phyloP scores from a whole-genome alignment of 2,113 vertebrate genomes.

The Collichthys lucidus region DNA sequence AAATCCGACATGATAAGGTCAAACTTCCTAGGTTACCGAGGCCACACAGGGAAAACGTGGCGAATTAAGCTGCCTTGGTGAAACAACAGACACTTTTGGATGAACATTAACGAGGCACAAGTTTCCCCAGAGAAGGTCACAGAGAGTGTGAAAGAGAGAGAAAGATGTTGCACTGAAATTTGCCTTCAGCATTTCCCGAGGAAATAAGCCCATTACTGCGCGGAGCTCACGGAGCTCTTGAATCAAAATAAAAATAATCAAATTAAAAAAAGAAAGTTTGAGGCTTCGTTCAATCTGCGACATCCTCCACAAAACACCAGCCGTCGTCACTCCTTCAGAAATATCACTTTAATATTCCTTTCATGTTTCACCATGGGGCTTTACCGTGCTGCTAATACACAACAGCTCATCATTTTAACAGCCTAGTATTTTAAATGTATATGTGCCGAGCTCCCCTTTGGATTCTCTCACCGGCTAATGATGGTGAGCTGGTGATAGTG shows the following conservation, averaged over 20 bases:
- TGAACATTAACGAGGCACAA: conserved; percentile 36
- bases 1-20: conserved; percentile 29
- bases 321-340: conserved; percentile 22
- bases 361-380: conserved; percentile 34
- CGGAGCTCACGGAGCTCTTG: not conserved
- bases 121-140: conserved; percentile 40
- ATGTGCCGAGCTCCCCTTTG: not conserved
- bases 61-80: conserved; percentile 43
- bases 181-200: not conserved
- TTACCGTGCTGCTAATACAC: not conserved
- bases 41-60: not conserved
- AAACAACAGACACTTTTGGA: conserved; percentile 36
- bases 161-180: not conserved
- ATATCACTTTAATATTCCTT: conserved; percentile 56
- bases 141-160: conserved; percentile 1
- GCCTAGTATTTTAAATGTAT: not conserved
- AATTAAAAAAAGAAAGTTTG: too few relatives aligned
- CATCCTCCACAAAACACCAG: conserved; percentile 14
- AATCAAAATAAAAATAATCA: not conserved
- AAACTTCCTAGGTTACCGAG: not conserved
- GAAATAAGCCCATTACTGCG: not conserved
- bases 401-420: conserved; percentile 8
- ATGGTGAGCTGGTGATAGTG: not conserved
- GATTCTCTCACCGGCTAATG: conserved; percentile 3
- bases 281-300: not conserved